Evolutionary conservation across 2,113 vertebrate genomes (phyloP), one percentile per base, ranked within the genome.

Genomic region (Spizaetus ornatus): DNA sequence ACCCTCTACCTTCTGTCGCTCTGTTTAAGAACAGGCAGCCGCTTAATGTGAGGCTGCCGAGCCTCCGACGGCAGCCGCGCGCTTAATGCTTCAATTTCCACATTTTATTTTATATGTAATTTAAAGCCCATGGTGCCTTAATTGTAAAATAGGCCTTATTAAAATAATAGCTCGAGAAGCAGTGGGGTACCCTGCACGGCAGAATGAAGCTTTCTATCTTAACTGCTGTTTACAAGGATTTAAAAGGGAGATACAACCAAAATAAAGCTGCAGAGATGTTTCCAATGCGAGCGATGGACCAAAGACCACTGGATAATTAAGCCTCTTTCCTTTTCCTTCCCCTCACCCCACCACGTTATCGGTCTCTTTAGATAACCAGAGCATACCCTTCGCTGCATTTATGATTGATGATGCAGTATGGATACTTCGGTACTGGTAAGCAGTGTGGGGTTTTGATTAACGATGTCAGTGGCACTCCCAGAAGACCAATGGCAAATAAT

Each of bases 111-210:
- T 98, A 98, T 98, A 98, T 97, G 98, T 98, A 98, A 98, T 98
- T 98, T 98, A 98, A 98, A 98, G 98, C 97, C 98, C 98, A 97
- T 98, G 98, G 98, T 98, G 98, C 98, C 98, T 98, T 98, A 98
- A 98, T 98, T 98, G 98, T 98, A 98, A 98, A 98, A 98, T 98
- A 98, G 98, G 97, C 95, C 98, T 98, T 98, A 98, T 98, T 98
- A 98, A 98, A 98, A 98, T 98, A 98, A 98, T 98, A 98, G 98
- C 98, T 98, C 22, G 96, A 97, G 97, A 98, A 98, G 97, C 98
- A 98, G 98, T 98, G 97, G 98, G 98, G 97, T 97, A 98, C 96
- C 97, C 96, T 78, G 89, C 17, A 16, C 77, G 6, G 86, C 25
- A 7, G 96, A 98, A 98, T 97, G 97, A 98, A 98, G 83, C 92